A percentile compares a stretch with the other conserved stretches of the same genome.
Conservation (phyloP, 2,797 vertebrate genomes). For the Tapirus indicus region DNA sequence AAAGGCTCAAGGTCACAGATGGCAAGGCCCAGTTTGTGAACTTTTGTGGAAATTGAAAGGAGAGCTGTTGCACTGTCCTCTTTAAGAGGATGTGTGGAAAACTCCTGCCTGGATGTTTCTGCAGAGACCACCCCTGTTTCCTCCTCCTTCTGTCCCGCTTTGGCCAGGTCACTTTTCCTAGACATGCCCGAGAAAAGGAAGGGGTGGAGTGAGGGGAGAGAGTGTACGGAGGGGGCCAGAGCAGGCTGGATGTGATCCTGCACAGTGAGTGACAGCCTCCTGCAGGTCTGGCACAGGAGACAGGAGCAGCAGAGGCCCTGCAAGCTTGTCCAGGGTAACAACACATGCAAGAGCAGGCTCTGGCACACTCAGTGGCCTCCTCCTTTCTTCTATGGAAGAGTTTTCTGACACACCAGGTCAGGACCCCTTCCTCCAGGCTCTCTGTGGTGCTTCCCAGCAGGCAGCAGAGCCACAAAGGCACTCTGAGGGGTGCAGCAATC, state of each 20-base stretch:
- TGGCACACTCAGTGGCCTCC: neutral
- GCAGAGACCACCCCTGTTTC: neutral
- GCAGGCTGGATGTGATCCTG: neutral
- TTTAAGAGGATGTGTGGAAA: neutral
- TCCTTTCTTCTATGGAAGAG: neutral
- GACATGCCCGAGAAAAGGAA: neutral
- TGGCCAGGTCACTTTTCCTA: neutral
- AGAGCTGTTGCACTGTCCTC: neutral
- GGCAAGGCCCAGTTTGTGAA: neutral
- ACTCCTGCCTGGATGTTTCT: fast-evolving
- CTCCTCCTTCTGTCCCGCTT: neutral
- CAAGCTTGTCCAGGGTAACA: neutral
- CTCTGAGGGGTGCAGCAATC: neutral
- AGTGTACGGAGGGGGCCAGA: fast-evolving
- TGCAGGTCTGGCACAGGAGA: neutral
- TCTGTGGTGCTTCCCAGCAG: neutral
- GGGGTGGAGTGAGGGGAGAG: fast-evolving
- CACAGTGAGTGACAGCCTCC: neutral
- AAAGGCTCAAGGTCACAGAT: too few species aligned
- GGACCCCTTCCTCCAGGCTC: neutral
- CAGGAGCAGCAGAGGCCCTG: fast-evolving
- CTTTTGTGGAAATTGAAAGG: neutral
- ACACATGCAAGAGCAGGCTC: neutral
- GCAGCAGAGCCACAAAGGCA: neutral
- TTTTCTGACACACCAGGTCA: neutral